Conservation (phyloP, 2,797 vertebrate genomes). For the Mycteria americana region DNA sequence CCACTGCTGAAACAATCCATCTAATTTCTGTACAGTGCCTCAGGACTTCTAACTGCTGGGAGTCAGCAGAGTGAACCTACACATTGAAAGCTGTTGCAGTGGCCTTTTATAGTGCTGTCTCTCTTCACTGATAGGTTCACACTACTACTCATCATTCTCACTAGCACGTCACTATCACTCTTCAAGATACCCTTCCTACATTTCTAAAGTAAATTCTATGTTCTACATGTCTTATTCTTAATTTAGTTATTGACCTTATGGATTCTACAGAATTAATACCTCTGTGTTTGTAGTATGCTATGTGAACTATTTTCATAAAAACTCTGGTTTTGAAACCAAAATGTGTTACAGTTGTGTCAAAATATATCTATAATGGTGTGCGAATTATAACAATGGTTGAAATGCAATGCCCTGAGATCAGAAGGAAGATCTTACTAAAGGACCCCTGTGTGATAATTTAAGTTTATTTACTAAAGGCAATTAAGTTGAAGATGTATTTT, state of each 20-base stretch:
- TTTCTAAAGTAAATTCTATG: background rate
- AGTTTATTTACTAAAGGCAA: background rate
- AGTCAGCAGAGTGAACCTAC: background rate
- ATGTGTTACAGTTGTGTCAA: background rate
- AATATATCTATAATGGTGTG: slow-evolving; percentile 5
- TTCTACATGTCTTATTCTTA: background rate
- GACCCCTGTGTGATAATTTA: background rate
- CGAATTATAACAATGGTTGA: background rate
- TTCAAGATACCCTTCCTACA: background rate
- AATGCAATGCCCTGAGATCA: background rate
- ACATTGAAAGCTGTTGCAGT: background rate
- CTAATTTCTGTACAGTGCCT: background rate
- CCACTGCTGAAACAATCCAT: background rate
- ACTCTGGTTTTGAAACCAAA: slow-evolving; percentile 27
- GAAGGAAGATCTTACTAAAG: background rate
- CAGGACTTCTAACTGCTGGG: background rate
- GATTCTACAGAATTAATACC: background rate
- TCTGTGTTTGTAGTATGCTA: slow-evolving; percentile 9
- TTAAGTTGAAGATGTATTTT: background rate
- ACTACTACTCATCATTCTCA: background rate
- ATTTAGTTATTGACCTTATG: background rate
- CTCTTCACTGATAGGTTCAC: background rate
- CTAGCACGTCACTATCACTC: background rate
- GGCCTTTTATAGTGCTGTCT: background rate
- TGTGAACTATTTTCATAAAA: background rate